Evolutionary conservation across 2,888 invertebrate species (phyloP).

Genomic region (Nymphalis polychloros): DNA sequence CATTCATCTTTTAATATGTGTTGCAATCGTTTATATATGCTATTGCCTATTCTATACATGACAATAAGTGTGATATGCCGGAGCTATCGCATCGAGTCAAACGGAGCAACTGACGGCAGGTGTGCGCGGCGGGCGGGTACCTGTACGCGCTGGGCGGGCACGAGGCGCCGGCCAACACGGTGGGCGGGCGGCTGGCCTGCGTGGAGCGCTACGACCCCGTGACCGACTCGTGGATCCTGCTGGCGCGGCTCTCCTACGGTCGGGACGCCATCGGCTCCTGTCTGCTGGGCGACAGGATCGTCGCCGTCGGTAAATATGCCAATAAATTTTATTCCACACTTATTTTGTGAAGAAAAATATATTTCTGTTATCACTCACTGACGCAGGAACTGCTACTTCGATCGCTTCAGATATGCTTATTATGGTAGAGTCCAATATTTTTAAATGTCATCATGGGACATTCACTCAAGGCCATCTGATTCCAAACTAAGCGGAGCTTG

Average conservation of each 20-base stretch:
- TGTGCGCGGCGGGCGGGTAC: conserved; percentile 92
- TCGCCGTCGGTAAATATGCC: conserved; percentile 88
- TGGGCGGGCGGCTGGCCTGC: conserved; percentile 91
- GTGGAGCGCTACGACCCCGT: conserved; percentile 92
- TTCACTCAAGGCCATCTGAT: too few relatives aligned
- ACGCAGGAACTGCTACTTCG: too few relatives aligned
- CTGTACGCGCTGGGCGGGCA: conserved; percentile 96
- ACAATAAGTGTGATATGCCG: too few relatives aligned
- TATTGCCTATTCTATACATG: too few relatives aligned
- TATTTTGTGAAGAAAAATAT: neutral
- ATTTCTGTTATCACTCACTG: too few relatives aligned
- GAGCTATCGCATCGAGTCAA: neutral
- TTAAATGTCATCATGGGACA: too few relatives aligned
- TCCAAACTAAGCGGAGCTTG: too few relatives aligned
- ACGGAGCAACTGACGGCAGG: conserved; percentile 52
- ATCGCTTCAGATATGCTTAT: too few relatives aligned
- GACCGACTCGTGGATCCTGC: conserved; percentile 93
- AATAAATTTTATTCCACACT: conserved; percentile 54
- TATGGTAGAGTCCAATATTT: too few relatives aligned
- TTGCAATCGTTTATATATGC: neutral
- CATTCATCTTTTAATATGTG: neutral
- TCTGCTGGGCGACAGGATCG: conserved; percentile 89
- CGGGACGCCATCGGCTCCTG: conserved; percentile 95
- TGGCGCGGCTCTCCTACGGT: conserved; percentile 91
- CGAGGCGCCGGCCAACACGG: conserved; percentile 90